Conservation (phyloP, 2,113 vertebrate genomes). For the Peromyscus leucopus region DNA sequence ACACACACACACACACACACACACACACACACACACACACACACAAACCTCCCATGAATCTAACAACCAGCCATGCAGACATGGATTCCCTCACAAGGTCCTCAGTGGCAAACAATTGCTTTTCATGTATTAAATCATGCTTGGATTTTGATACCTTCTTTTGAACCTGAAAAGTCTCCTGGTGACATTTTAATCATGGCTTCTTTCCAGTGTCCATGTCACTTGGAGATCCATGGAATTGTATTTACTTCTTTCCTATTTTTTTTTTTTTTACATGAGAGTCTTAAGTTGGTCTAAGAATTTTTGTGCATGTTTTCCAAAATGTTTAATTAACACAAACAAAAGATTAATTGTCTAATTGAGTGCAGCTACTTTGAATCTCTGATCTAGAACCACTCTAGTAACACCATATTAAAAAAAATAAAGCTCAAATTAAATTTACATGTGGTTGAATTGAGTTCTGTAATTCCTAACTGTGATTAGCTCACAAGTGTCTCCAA, state of each 20-base stretch:
- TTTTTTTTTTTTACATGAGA: slow-evolving; percentile 5
- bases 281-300: slow-evolving; percentile 1
- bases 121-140: slow-evolving; percentile 4
- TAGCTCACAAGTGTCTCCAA: not conserved
- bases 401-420: not conserved
- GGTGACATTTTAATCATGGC: slow-evolving; percentile 47
- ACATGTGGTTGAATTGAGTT: not conserved
- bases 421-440: slow-evolving; percentile 2
- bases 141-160: slow-evolving; percentile 47
- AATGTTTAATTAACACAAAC: slow-evolving; percentile 49
- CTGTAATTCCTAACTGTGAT: not conserved
- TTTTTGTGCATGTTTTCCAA: not conserved
- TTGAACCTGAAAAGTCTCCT: slow-evolving; percentile 15
- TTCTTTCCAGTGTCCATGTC: not conserved
- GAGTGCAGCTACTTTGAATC: slow-evolving; percentile 53
- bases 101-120: slow-evolving; percentile 3
- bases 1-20: not conserved
- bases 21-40: no score
- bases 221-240: slow-evolving; percentile 18
- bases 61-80: slow-evolving; percentile 33
- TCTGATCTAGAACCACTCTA: not conserved
- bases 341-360: slow-evolving; percentile 60
- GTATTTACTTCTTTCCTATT: not conserved
- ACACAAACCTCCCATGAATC: not conserved
- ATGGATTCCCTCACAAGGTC: not conserved